phyloP scores from a whole-genome alignment of 2,797 vertebrate genomes.

The Onychomys torridus region DNA sequence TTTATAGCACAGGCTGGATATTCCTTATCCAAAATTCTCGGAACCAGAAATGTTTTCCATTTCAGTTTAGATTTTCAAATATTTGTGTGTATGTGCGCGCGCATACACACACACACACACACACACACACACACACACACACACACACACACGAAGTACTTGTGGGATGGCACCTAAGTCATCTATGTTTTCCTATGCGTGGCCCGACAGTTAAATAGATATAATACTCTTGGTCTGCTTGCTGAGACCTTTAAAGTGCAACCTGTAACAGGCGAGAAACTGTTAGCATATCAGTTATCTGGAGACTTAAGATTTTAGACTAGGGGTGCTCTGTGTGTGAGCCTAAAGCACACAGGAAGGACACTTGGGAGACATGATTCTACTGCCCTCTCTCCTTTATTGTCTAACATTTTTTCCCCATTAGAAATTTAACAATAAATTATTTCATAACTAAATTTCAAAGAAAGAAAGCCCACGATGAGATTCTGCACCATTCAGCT shows the following conservation, averaged over 20 bases:
- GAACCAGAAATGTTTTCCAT: not conserved
- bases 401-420: not conserved
- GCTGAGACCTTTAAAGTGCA: not conserved
- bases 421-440: slow-evolving; percentile 48
- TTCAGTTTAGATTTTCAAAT: not conserved
- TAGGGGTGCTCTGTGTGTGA: not conserved
- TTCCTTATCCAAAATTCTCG: not conserved
- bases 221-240: not conserved
- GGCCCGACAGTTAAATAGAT: not conserved
- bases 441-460: slow-evolving; percentile 49
- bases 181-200: not conserved
- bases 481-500: slow-evolving; percentile 46
- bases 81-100: not conserved
- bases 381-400: not conserved
- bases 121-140: too few species aligned
- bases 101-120: not conserved
- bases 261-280: not conserved
- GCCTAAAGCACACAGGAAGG: not conserved
- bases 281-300: not conserved
- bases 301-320: not conserved
- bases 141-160: not conserved
- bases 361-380: not conserved
- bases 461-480: slow-evolving; percentile 36
- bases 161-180: not conserved
- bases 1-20: not conserved